A percentile compares a stretch with the other conserved stretches of the same genome.
Evolutionary conservation across 2,797 vertebrate species (phyloP).

Genomic region (Lacerta viridis): DNA sequence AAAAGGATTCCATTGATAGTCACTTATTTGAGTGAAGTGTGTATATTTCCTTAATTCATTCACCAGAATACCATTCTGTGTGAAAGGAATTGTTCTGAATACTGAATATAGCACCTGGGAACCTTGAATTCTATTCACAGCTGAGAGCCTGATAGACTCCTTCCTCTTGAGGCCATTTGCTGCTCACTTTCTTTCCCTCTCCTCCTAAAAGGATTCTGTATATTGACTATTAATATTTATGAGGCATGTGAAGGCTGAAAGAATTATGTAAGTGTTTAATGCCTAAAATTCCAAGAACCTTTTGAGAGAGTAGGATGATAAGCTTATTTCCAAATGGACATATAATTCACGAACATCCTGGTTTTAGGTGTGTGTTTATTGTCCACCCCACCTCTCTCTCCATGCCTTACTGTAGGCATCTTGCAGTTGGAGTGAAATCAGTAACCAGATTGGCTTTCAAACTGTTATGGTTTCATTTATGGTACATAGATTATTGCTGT

Average conservation of each 20-base stretch:
- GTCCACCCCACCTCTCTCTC: not conserved
- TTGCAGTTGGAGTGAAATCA: not conserved
- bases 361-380: not conserved
- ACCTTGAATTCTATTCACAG: conserved; percentile 12
- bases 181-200: not conserved
- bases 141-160: not conserved
- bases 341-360: not conserved
- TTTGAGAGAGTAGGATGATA: conserved; percentile 9
- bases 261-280: not conserved
- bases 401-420: not conserved
- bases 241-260: conserved; percentile 23
- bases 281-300: not conserved
- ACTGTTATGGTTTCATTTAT: not conserved
- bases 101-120: conserved; percentile 10
- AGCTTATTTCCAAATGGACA: not conserved
- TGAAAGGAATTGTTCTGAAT: conserved; percentile 12
- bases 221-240: conserved; percentile 18
- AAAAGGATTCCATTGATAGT: conserved; percentile 10
- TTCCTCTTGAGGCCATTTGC: not conserved
- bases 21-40: not conserved
- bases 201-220: conserved; percentile 20
- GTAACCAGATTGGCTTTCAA: rapidly evolving
- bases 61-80: conserved; percentile 19
- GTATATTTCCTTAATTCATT: conserved; percentile 33
- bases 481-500: not conserved